phyloP scores from a whole-genome alignment of 1,140 invertebrate species.

The Semibalanus balanoides region DNA sequence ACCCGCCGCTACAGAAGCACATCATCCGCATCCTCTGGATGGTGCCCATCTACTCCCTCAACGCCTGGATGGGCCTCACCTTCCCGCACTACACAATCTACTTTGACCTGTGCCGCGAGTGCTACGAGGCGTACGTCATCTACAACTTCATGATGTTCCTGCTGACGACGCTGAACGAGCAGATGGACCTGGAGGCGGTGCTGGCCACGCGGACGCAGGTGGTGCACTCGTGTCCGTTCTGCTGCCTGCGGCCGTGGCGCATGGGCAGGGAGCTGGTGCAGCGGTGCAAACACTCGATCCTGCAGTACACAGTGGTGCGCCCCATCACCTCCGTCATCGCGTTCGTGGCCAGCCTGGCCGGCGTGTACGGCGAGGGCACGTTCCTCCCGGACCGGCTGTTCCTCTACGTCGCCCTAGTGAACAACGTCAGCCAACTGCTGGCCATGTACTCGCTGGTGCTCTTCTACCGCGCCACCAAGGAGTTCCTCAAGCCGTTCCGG shows the following conservation, averaged over 20 bases:
- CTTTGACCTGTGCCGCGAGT: slow-evolving; percentile 80
- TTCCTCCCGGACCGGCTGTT: slow-evolving; percentile 65
- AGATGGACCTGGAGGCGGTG: slow-evolving; percentile 59
- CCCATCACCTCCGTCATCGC: slow-evolving; percentile 76
- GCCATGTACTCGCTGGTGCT: slow-evolving; percentile 92
- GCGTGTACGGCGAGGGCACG: slow-evolving; percentile 79
- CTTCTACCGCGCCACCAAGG: slow-evolving; percentile 78
- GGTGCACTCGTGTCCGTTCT: slow-evolving; percentile 67
- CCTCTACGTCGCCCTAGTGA: slow-evolving; percentile 77
- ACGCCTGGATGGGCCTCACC: slow-evolving; percentile 72
- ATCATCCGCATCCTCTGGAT: slow-evolving; percentile 88
- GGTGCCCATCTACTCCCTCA: slow-evolving; percentile 91
- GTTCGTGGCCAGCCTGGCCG: slow-evolving; percentile 69
- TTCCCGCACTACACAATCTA: slow-evolving; percentile 77
- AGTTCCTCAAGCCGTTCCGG: slow-evolving; percentile 76
- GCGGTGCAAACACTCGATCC: slow-evolving; percentile 87
- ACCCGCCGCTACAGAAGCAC: slow-evolving; percentile 82
- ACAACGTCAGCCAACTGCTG: slow-evolving; percentile 88
- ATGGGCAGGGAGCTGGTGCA: slow-evolving; percentile 84
- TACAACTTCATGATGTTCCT: slow-evolving; percentile 96
- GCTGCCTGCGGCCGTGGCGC: slow-evolving; percentile 67
- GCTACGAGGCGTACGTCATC: slow-evolving; percentile 90
- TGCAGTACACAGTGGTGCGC: slow-evolving; percentile 82
- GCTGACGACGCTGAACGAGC: slow-evolving; percentile 67
- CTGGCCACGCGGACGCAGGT: slow-evolving; percentile 72